Evolutionary conservation across 1,140 invertebrate species (phyloP), one percentile per base, ranked within the genome.

Genomic region (Drosophila tsacasi): DNA sequence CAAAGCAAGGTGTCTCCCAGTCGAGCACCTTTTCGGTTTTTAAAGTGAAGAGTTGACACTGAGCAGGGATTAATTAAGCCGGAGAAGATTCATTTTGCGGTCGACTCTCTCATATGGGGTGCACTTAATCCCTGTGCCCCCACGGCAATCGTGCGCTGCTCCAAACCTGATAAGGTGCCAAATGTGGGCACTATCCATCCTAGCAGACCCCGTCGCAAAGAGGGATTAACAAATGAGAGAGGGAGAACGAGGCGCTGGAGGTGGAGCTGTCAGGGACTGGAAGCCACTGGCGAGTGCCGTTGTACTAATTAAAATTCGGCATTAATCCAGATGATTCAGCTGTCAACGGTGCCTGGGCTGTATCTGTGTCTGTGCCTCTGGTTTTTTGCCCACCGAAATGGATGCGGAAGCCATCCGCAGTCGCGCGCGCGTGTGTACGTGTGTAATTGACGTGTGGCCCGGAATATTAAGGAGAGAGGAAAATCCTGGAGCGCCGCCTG

Each of bases 241-340:
- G 27, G 4, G 25, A 39, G 32, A 5, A 21, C 23, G 23, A 25
- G 46, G 12, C n/a, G 23, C 23, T 10, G 47, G 17, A n/a, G 47
- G 15, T 50, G 62, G 32, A 42, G 44, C 27, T 19, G 50, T 13
- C 50, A 12, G 30, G 27, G 30, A 8, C 54, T 50, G 27, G 12
- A 9, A 1, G 79, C 23, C 58, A 23, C 21, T 50, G 49, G 59
- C 69, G 61, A 54, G 47, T 68, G 69, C 60, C 71, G 79, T 81
- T 78, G 90, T 83, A 85, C 82, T 91, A 91, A 91, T 91, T 91
- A 91, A 92, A 91, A 91, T 91, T 91, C 89, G 78, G 79, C 84
- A 91, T 90, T 91, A 91, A 91, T 91, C 89, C 90, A 81, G 81
- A 90, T 90, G 85, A 90, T 91, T 91, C 86, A 85, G 81, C 86